Evolutionary conservation across 2,113 vertebrate genomes (phyloP), one percentile per base, ranked within the genome.

Genomic region (Stomatorhinus ivindoensis): DNA sequence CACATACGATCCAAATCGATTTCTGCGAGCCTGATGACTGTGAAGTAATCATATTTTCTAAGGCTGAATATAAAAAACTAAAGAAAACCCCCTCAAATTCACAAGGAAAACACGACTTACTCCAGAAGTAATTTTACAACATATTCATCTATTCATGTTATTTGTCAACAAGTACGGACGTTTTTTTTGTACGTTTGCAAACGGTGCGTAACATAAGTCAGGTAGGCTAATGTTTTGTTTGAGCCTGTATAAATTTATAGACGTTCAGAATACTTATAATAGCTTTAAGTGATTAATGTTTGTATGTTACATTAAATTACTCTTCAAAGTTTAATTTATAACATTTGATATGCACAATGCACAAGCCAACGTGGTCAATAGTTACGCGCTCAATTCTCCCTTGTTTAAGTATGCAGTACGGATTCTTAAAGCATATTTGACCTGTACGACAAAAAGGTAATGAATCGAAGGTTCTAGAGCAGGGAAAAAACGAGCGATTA

Each of bases 381-480:
- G 3, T 31, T 86, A 87, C 51, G 51, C 6, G 53, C 3, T 87
- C 35, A 13, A 13, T 65, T 88, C 27, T 27, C 6, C 55, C 58
- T 35, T 53, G 46, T 51, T 88, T 44, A 69, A 88, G 42, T 69
- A 65, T 19, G 19, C 55, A 46, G 11, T 44, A 65, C 55, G 24
- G 42, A 42, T 8, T 88, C 55, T 39, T 51, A 47, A 88, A 73
- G 4, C 87, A 27, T 44, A 42, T 1, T 82, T 55, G 19, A n/a
- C n/a, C 42, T 35, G 42, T 11, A 55, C 42, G 11, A 42, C 87
- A 39, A 48, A 73, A 19, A 31, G 35, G 10, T 8, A 88, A 50
- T 47, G n/a, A 42, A n/a, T 85, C 5, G 39, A 85, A 89, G 51
- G 51, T 89, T 89, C 88, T 89, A 55, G 88, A 89, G 51, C n/a